Percentiles rank a stretch among this genome's conserved stretches.
Conservation (phyloP, 2,888 invertebrate species). For the Adineta ricciae region DNA sequence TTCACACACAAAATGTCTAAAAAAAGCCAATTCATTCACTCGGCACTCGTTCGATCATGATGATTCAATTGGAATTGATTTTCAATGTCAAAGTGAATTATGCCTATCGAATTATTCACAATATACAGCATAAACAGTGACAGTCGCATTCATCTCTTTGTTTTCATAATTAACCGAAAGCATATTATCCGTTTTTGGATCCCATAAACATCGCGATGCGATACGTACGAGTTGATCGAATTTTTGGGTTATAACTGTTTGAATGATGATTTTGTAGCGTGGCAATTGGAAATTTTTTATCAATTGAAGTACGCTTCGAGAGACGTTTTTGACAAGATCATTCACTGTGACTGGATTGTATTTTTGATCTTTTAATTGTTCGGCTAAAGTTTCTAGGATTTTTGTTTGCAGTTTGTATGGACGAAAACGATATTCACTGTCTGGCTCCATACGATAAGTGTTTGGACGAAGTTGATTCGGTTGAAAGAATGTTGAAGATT, state of each 20-base stretch:
- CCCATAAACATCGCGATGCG: constrained; percentile 39
- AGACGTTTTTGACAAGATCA: constrained; percentile 4
- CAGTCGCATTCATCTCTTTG: constrained; percentile 2
- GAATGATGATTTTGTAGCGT: constrained; percentile 38
- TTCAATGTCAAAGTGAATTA: too few species aligned
- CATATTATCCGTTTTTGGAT: constrained; percentile 37
- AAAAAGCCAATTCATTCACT: too few species aligned
- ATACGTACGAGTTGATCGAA: constrained; percentile 37
- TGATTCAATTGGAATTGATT: too few species aligned
- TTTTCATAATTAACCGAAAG: constrained; percentile 35
- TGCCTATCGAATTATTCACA: neutral
- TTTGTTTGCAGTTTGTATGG: constrained; percentile 34
- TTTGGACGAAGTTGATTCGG: constrained; percentile 35
- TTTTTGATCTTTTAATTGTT: neutral
- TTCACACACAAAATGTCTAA: too few species aligned
- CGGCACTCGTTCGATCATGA: too few species aligned
- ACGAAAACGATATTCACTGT: constrained; percentile 37
- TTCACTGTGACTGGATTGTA: neutral
- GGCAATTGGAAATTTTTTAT: constrained; percentile 38
- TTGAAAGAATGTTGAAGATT: neutral
- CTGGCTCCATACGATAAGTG: constrained; percentile 41
- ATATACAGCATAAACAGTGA: neutral
- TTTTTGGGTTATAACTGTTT: constrained; percentile 38
- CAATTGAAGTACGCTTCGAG: neutral
- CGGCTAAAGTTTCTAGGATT: neutral